Conservation (phyloP, 2,797 vertebrate species). For the Anabacerthia variegaticeps region DNA sequence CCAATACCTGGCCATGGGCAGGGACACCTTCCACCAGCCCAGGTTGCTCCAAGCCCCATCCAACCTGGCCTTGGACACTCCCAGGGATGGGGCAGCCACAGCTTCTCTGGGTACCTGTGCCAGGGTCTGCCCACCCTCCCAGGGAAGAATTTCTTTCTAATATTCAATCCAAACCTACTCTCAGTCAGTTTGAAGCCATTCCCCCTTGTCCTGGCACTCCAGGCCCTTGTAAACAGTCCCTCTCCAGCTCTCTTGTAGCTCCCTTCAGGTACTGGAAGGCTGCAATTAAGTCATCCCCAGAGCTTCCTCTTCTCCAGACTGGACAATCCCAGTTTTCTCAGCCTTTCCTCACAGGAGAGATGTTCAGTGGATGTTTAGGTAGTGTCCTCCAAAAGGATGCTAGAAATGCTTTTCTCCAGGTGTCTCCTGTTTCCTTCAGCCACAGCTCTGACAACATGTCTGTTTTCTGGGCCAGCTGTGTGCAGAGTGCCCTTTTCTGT, state of each 20-base stretch:
- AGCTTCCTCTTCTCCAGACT: not conserved
- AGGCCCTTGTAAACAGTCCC: not conserved
- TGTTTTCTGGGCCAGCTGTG: not conserved
- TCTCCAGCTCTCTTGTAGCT: not conserved
- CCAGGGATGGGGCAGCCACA: not conserved
- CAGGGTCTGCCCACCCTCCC: not conserved
- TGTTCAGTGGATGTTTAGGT: not conserved
- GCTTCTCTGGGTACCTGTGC: not conserved
- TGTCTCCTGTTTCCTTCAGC: not conserved
- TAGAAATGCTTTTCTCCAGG: not conserved
- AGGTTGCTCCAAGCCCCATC: rapidly evolving
- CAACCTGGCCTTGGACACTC: rapidly evolving
- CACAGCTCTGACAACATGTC: not conserved
- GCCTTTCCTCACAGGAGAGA: not conserved
- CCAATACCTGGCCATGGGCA: no score
- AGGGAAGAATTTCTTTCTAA: not conserved
- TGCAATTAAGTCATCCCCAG: not conserved
- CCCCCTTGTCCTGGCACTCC: not conserved
- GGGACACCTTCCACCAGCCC: rapidly evolving
- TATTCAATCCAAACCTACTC: not conserved
- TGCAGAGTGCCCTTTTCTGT: not conserved
- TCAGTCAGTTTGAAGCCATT: not conserved
- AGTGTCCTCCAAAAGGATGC: not conserved
- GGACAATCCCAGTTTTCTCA: not conserved
- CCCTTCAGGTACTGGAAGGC: not conserved